Conservation (phyloP, 53 echinoderm and acorn worm genomes). For the Holothuria scabra region DNA sequence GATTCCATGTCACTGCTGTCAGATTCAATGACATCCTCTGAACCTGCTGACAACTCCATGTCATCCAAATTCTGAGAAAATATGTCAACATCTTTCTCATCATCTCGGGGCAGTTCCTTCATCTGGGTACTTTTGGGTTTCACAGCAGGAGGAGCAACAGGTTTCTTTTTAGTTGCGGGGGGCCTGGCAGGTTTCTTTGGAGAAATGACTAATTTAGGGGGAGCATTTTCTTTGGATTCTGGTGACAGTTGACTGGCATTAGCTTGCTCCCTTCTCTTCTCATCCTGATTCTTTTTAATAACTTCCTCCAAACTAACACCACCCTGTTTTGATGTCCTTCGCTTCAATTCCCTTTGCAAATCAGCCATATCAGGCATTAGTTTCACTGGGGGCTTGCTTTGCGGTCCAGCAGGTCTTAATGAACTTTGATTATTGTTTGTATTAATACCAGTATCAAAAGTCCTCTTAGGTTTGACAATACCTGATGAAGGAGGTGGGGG, state of each 20-base stretch:
- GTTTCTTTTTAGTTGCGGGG: conserved; percentile 52
- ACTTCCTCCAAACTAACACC: conserved; percentile 8
- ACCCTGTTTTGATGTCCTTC: conserved; percentile 38
- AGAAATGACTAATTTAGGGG: background rate
- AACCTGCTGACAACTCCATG: conserved; percentile 72
- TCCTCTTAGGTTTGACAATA: background rate
- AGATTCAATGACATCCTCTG: conserved; percentile 86
- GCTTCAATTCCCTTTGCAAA: conserved; percentile 29
- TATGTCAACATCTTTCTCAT: conserved; percentile 77
- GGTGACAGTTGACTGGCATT: too few relatives aligned
- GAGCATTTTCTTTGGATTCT: too few relatives aligned
- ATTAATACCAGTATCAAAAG: background rate
- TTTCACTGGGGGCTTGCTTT: conserved; percentile 30
- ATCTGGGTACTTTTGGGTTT: conserved; percentile 50
- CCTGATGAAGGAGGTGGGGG: conserved; percentile 52
- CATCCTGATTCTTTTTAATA: conserved; percentile 13
- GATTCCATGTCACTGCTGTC: conserved; percentile 90
- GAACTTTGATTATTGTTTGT: conserved; percentile 33
- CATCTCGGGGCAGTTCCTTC: conserved; percentile 57
- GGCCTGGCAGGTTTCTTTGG: conserved; percentile 35
- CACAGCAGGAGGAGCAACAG: conserved; percentile 40
- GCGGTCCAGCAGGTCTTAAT: conserved; percentile 2
- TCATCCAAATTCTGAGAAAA: conserved; percentile 86
- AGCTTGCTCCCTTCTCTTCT: background rate
- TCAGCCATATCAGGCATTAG: conserved; percentile 37